phyloP scores from a whole-genome alignment of 2,888 invertebrate species.

The Amiota minor region DNA sequence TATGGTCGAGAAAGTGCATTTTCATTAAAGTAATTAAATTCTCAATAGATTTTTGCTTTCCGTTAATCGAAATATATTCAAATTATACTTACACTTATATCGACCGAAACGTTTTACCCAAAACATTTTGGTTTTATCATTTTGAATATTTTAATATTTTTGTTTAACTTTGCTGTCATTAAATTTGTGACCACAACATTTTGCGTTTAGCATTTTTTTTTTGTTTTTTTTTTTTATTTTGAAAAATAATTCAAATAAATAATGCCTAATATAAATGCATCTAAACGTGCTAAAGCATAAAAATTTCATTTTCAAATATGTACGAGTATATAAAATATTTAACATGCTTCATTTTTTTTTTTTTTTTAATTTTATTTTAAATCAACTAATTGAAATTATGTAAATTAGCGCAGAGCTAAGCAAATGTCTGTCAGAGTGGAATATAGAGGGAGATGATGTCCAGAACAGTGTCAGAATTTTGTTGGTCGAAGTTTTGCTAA shows the following conservation, averaged over 20 bases:
- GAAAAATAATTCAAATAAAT: neutral
- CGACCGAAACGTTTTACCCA: neutral
- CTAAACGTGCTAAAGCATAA: slow-evolving; percentile 48
- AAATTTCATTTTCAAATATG: slow-evolving; percentile 40
- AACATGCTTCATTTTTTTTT: neutral
- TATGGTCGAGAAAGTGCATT: neutral
- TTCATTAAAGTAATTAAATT: neutral
- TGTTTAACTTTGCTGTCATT: slow-evolving; percentile 14
- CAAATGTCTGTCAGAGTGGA: slow-evolving; percentile 7
- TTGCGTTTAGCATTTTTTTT: slow-evolving; percentile 2
- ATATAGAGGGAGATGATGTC: neutral
- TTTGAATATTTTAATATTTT: slow-evolving; percentile 9
- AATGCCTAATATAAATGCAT: slow-evolving; percentile 27
- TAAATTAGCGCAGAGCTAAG: slow-evolving; percentile 41
- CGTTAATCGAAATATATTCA: neutral
- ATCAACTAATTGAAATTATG: slow-evolving; percentile 48
- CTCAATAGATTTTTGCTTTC: no score
- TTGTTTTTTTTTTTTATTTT: neutral
- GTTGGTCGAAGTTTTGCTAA: slow-evolving; percentile 50
- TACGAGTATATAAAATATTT: slow-evolving; percentile 11
- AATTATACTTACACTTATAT: neutral
- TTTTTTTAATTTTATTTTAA: neutral
- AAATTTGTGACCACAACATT: slow-evolving; percentile 22
- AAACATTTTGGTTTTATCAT: slow-evolving; percentile 1
- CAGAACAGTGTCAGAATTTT: neutral